phyloP scores from a whole-genome alignment of 2,888 invertebrate genomes.

The Volucella inanis region DNA sequence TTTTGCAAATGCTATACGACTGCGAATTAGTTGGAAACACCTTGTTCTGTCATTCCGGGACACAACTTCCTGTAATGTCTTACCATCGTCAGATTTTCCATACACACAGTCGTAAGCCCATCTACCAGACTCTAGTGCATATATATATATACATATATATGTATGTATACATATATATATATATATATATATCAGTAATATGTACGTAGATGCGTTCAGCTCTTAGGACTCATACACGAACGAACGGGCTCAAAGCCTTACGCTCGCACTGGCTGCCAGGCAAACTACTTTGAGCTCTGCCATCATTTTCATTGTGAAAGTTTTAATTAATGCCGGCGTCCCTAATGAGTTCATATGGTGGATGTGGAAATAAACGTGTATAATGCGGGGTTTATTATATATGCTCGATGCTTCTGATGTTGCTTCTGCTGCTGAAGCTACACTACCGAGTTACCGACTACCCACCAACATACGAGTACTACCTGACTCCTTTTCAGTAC shows the following conservation, averaged over 20 bases:
- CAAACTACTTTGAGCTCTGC: constrained; percentile 75
- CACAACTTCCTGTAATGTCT: constrained; percentile 74
- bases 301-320: constrained; percentile 77
- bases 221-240: constrained; percentile 47
- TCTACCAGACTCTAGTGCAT: constrained; percentile 30
- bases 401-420: constrained; percentile 20
- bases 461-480: no score
- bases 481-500: no score
- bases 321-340: constrained; percentile 78
- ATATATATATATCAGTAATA: constrained; percentile 8
- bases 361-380: constrained; percentile 75
- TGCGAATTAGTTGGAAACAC: constrained; percentile 76
- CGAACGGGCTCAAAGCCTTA: constrained; percentile 45
- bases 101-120: constrained; percentile 11
- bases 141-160: constrained; percentile 8
- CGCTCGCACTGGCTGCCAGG: constrained; percentile 68
- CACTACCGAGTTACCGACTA: background rate
- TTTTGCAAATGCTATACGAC: background rate
- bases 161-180: constrained; percentile 14
- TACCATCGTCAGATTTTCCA: constrained; percentile 44
- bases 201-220: constrained; percentile 13
- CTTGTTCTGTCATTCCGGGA: constrained; percentile 76
- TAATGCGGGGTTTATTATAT: constrained; percentile 70
- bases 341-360: constrained; percentile 77
- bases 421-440: constrained; percentile 7